These are phyloP conservation scores for Corythaeola cristata DNA, from an alignment of 2,113 vertebrate genomes.

Conservation along the genomic window DNA sequence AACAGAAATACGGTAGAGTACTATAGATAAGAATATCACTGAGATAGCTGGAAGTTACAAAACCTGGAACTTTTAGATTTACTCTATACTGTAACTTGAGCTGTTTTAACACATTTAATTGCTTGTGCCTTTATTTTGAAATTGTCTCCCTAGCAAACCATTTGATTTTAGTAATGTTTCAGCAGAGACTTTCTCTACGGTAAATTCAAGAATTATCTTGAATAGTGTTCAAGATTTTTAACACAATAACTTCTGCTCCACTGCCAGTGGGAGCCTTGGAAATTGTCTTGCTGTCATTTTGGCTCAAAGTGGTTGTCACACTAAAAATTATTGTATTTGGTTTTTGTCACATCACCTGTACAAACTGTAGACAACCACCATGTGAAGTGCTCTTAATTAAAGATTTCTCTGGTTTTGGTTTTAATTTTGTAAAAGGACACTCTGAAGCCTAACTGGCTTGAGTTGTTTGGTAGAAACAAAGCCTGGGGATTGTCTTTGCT, in stretches of 20 bases:
- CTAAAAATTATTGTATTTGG: background rate
- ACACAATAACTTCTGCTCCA: background rate
- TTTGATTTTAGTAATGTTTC: background rate
- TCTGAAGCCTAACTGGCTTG: background rate
- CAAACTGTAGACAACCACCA: background rate
- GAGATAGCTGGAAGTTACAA: background rate
- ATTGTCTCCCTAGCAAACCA: background rate
- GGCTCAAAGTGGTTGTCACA: background rate
- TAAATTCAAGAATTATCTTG: background rate
- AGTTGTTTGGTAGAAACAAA: background rate
- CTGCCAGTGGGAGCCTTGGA: background rate
- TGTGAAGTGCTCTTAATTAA: background rate
- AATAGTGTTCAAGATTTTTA: background rate
- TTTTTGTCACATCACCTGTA: background rate
- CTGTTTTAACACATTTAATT: background rate
- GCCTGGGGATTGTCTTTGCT: background rate
- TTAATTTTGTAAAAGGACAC: background rate
- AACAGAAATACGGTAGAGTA: conserved; percentile 85
- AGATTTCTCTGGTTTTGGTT: background rate
- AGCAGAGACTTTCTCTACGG: background rate
- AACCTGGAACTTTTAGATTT: background rate
- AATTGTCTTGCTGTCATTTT: background rate
- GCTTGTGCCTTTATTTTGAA: background rate
- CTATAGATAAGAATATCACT: background rate
- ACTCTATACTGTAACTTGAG: background rate